Percentiles rank a stretch among this genome's conserved stretches.
These are phyloP conservation scores for Rallus limicola DNA, from an alignment of 2,113 vertebrate species.

Conservation along the genomic window DNA sequence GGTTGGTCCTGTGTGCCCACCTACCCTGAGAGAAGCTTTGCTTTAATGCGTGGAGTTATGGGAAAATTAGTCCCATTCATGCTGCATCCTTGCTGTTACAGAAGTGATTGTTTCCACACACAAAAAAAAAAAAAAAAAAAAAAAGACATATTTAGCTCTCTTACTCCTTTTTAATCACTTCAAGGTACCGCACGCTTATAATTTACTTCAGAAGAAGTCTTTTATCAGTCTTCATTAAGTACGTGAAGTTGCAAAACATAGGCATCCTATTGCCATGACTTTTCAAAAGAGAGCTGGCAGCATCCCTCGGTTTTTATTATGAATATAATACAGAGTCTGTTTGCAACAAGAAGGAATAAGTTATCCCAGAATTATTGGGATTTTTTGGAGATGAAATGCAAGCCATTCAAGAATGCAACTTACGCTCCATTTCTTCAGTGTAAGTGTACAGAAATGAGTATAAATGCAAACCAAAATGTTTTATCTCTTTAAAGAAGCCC, in stretches of 20 bases:
- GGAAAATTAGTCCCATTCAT: background rate
- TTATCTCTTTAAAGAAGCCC: background rate
- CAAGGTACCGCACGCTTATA: background rate
- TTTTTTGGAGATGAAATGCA: background rate
- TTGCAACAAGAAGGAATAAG: background rate
- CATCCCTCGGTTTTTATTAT: background rate
- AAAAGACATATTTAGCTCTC: background rate
- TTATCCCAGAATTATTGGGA: background rate
- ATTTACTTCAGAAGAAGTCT: background rate
- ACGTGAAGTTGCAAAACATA: background rate
- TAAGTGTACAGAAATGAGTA: background rate
- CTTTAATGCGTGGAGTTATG: rapidly evolving
- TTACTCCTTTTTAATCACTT: background rate
- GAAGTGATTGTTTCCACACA: background rate
- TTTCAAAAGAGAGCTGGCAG: background rate
- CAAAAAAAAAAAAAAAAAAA: background rate
- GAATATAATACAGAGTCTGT: background rate
- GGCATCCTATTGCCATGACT: background rate
- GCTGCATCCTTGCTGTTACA: background rate
- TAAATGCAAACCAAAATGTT: background rate
- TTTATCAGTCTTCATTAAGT: background rate
- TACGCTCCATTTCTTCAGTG: background rate
- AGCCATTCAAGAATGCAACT: background rate
- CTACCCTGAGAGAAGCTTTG: background rate
- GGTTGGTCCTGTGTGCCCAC: background rate